phyloP scores from a whole-genome alignment of 1,140 invertebrate genomes.

The Heliconius hewitsoni region DNA sequence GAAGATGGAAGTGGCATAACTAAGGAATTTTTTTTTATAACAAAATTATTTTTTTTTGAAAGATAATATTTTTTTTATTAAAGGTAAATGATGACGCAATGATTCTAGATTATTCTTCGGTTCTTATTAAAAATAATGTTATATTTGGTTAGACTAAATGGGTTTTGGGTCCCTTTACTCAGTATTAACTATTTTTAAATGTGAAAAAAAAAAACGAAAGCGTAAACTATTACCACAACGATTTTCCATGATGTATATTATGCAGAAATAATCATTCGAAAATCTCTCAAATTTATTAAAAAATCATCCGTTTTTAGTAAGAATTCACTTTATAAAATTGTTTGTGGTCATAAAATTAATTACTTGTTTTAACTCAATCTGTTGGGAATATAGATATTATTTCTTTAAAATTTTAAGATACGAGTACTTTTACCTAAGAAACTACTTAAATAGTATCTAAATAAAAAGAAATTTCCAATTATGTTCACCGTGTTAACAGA shows the following conservation, averaged over 20 bases:
- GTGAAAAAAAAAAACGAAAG: too few species aligned
- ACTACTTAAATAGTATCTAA: background rate
- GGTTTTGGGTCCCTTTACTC: too few species aligned
- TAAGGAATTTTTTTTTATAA: background rate
- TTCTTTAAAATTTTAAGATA: background rate
- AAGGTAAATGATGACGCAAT: background rate
- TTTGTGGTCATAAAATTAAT: too few species aligned
- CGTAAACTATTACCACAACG: too few species aligned
- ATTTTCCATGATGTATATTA: too few species aligned
- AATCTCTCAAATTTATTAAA: too few species aligned
- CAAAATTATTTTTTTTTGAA: background rate
- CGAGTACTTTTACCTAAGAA: background rate
- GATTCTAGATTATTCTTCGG: background rate
- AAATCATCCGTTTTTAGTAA: too few species aligned
- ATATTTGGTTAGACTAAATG: too few species aligned
- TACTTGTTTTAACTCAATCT: too few species aligned
- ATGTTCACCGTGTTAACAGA: conserved; percentile 1
- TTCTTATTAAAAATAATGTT: background rate
- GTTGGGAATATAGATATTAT: background rate
- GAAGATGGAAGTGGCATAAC: background rate
- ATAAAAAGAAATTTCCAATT: background rate
- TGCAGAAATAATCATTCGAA: too few species aligned
- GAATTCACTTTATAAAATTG: too few species aligned
- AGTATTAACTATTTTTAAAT: too few species aligned
- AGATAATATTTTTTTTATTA: background rate